phyloP scores from a whole-genome alignment of 2,797 vertebrate species.

The Pteropus rufus region DNA sequence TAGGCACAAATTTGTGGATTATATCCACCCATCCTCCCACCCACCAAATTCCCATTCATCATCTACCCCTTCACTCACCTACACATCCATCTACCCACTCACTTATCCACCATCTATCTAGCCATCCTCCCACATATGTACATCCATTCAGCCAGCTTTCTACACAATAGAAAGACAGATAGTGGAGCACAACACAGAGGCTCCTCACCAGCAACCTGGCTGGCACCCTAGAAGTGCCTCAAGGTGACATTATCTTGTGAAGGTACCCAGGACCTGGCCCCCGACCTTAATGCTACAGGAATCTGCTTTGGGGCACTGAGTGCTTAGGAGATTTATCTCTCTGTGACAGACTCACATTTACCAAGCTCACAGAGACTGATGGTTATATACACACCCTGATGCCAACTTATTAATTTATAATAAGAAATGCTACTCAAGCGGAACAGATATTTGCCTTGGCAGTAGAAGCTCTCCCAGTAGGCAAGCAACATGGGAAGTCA shows the following conservation, averaged over 20 bases:
- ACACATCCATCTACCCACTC: too few species aligned
- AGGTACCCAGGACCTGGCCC: background rate
- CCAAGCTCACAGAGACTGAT: constrained; percentile 46
- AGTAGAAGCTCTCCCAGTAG: constrained; percentile 42
- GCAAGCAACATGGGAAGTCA: constrained; percentile 40
- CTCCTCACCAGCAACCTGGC: background rate
- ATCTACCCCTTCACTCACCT: background rate
- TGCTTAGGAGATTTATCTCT: constrained; percentile 17
- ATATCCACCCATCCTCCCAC: background rate
- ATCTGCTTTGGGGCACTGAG: background rate
- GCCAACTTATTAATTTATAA: constrained; percentile 71
- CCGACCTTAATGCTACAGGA: background rate
- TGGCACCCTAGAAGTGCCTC: background rate
- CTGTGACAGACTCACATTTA: constrained; percentile 29
- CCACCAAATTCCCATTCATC: background rate
- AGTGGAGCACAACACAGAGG: background rate
- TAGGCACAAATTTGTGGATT: background rate
- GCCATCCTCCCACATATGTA: too few species aligned
- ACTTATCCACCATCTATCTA: background rate
- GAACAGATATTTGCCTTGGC: constrained; percentile 54
- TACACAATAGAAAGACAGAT: background rate
- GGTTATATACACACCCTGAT: constrained; percentile 16
- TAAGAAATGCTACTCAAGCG: constrained; percentile 59
- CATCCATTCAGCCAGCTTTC: background rate
- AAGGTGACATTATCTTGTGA: background rate